These are phyloP conservation scores for Noctuana brunneofusca DNA, from an alignment of 2,888 invertebrate genomes.

Conservation along the genomic window DNA sequence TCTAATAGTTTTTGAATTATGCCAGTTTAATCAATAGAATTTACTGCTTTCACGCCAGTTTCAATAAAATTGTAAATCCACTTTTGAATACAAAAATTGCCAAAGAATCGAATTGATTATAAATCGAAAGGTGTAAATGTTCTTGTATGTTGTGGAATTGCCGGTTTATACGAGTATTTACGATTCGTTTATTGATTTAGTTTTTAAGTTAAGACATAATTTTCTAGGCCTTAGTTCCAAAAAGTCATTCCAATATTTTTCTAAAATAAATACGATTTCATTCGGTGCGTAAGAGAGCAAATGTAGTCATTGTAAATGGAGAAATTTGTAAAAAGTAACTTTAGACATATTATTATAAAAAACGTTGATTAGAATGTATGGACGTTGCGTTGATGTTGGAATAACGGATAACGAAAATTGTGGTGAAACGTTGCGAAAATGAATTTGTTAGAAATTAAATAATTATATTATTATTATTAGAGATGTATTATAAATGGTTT, in stretches of 20 bases:
- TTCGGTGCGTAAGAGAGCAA: slow-evolving; percentile 64
- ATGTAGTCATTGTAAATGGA: slow-evolving; percentile 70
- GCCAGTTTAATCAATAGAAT: slow-evolving; percentile 75
- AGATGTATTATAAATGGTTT: slow-evolving; percentile 82
- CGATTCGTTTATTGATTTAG: slow-evolving; percentile 50
- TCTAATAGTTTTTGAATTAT: slow-evolving; percentile 62
- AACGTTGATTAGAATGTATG: slow-evolving; percentile 75
- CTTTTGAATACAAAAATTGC: slow-evolving; percentile 80
- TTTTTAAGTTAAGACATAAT: slow-evolving; percentile 38
- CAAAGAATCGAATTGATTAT: slow-evolving; percentile 78
- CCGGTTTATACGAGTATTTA: slow-evolving; percentile 54
- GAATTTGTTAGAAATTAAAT: slow-evolving; percentile 82
- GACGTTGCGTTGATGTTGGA: slow-evolving; percentile 79
- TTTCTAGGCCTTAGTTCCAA: slow-evolving; percentile 49
- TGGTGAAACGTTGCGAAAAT: slow-evolving; percentile 76
- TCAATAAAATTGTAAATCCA: slow-evolving; percentile 77
- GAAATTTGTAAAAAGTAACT: slow-evolving; percentile 73
- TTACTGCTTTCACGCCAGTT: slow-evolving; percentile 67
- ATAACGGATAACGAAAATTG: slow-evolving; percentile 66
- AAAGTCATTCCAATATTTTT: slow-evolving; percentile 78
- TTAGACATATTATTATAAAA: slow-evolving; percentile 67
- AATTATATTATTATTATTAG: slow-evolving; percentile 80
- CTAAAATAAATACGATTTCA: slow-evolving; percentile 63
- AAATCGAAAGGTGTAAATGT: slow-evolving; percentile 46
- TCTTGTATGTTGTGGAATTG: slow-evolving; percentile 59